Evolutionary conservation across 2,888 invertebrate species (phyloP).

Genomic region (Andrena praecox): DNA sequence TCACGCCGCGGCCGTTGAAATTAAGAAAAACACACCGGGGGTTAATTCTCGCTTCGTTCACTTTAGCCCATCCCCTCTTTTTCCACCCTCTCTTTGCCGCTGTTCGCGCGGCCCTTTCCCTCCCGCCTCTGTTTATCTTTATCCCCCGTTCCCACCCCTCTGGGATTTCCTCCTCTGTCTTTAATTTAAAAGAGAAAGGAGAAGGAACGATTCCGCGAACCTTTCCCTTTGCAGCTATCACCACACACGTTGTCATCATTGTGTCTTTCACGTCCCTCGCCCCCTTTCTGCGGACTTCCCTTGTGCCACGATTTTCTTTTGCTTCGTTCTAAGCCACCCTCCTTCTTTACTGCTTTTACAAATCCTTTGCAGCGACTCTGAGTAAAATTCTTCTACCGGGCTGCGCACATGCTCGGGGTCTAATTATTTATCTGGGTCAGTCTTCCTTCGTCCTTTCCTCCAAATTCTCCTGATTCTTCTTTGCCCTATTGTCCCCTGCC

Average conservation of each 20-base stretch:
- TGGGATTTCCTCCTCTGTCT: not conserved
- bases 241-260: not conserved
- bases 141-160: not conserved
- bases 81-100: not conserved
- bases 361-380: too few relatives aligned
- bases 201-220: not conserved
- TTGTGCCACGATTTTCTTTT: too few relatives aligned
- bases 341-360: too few relatives aligned
- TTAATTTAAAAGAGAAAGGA: not conserved
- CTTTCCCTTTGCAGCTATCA: not conserved
- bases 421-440: not conserved
- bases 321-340: too few relatives aligned
- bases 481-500: not conserved
- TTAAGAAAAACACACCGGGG: conserved; percentile 61
- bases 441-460: not conserved
- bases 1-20: conserved; percentile 20
- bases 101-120: not conserved
- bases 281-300: too few relatives aligned
- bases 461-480: not conserved
- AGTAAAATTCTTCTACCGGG: too few relatives aligned
- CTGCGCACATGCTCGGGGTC: not conserved
- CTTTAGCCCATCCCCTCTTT: not conserved
- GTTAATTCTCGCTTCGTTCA: conserved; percentile 40
- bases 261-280: too few relatives aligned
- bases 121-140: conserved; percentile 17